Base-by-base conservation (phyloP, 2,888 invertebrate genomes). In the Hirtodrosophila histrioides region DNA sequence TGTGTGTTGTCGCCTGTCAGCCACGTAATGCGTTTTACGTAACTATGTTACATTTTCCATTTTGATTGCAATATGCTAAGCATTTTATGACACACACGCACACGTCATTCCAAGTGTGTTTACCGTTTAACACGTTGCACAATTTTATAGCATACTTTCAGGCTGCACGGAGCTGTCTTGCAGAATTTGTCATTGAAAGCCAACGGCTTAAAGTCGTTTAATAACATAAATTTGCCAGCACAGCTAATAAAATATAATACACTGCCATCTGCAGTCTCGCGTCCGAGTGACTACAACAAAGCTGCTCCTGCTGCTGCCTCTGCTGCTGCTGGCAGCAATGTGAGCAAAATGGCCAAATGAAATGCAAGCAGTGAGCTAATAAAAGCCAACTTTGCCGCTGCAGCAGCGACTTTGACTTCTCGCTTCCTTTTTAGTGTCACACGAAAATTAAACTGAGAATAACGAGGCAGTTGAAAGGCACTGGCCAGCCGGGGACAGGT, bases 181-280 rank as follows among this genome's bases (percentile, higher is more conserved):
- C 33, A 43, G 39, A 75, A 78, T 81, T 81, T 80, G 78, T 66
- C 71, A 50, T 27, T 44, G 45, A 33, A 51, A 43, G 36, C 45
- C 33, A 46, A 41, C 12, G 41, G 43, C 61, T 74, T 71, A 58
- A 84, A 78, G 74, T 51, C 46, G 44, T 75, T 75, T 51, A 65
- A 75, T 69, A 63, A 55, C 57, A 80, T 83, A 86, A 74, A 83
- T 75, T 75, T 78, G 45, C 60, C 54, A 58, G 64, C 69, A 39
- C 9, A 64, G 64, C 80, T 69, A 86, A 86, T 86, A 86, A 83
- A 81, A 81, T 83, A 74, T 79, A 83, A 81, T 81, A 75, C 84
- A 86, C 83, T 83, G 68, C 63, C 80, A 73, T 53, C 49, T 36
- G 48, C 55, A 56, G 70, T 63, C 63, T 44, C 51, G 64, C 35